These are phyloP conservation scores for Sula dactylatra DNA, from an alignment of 2,113 vertebrate genomes.

Conservation along the genomic window DNA sequence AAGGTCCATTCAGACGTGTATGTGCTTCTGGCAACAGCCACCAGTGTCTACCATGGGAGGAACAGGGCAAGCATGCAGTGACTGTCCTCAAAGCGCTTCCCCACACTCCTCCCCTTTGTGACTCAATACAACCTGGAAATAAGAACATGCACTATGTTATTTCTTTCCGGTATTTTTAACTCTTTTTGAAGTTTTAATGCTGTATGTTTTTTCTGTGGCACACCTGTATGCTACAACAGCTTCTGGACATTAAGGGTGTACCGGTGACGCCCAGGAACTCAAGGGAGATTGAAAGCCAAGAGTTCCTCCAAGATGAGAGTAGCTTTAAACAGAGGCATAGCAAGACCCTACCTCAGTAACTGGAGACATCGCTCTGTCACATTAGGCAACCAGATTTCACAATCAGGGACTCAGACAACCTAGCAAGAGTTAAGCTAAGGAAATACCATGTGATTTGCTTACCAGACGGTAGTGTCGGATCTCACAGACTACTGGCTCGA, in stretches of 20 bases:
- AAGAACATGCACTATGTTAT: background rate
- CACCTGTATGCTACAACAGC: background rate
- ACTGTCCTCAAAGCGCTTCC: background rate
- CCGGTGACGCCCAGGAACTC: background rate
- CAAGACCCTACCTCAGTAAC: background rate
- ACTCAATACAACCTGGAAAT: background rate
- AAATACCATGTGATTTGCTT: background rate
- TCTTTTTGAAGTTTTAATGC: background rate
- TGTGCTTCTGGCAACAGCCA: background rate
- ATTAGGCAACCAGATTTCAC: background rate
- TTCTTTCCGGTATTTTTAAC: background rate
- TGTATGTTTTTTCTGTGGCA: background rate
- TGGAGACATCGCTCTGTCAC: background rate
- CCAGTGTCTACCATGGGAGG: background rate
- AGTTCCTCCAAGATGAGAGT: accelerated
- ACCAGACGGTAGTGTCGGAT: background rate
- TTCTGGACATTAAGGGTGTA: background rate
- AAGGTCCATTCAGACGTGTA: background rate
- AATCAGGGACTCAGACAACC: background rate
- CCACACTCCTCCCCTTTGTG: background rate
- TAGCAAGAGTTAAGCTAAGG: background rate
- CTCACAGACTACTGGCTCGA: background rate
- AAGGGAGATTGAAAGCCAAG: background rate
- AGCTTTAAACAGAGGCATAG: accelerated
- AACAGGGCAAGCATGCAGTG: background rate